Conservation (phyloP, 2,888 invertebrate species). For the Rhagophthalmus giganteus region DNA sequence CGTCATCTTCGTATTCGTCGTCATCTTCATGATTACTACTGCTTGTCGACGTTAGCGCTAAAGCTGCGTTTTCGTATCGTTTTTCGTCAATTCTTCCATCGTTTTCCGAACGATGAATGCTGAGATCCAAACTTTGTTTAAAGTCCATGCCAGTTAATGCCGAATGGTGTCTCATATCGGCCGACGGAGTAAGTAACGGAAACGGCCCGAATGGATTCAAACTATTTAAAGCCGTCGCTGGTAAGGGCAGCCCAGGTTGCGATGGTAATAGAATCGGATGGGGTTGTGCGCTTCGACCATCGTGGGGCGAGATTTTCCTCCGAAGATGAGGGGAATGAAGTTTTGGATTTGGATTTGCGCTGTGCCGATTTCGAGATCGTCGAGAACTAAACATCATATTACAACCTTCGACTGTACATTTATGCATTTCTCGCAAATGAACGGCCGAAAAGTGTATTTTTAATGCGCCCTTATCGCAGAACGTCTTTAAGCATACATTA, state of each 20-base stretch:
- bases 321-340: conserved; percentile 93
- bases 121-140: conserved; percentile 66
- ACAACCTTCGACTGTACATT: conserved; percentile 97
- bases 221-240: conserved; percentile 68
- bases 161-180: conserved; percentile 66
- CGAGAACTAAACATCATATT: conserved; percentile 99
- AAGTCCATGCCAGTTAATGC: conserved; percentile 63
- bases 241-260: conserved; percentile 66
- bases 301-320: conserved; percentile 92
- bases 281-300: conserved; percentile 86
- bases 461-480: conserved; percentile 99
- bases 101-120: conserved; percentile 58
- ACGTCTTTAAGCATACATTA: conserved; percentile 97
- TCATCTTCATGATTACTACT: conserved; percentile 57
- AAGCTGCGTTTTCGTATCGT: conserved; percentile 42
- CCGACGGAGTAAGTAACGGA: conserved; percentile 72
- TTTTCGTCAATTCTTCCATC: conserved; percentile 49
- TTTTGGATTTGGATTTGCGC: conserved; percentile 98
- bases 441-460: conserved; percentile 99
- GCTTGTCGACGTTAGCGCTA: conserved; percentile 42
- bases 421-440: conserved; percentile 98
- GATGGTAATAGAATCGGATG: conserved; percentile 80
- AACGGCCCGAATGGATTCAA: conserved; percentile 78
- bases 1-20: conserved; percentile 73
- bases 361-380: conserved; percentile 92